Base-by-base conservation (phyloP, 1,140 invertebrate species). In the Oryctes rhinoceros region DNA sequence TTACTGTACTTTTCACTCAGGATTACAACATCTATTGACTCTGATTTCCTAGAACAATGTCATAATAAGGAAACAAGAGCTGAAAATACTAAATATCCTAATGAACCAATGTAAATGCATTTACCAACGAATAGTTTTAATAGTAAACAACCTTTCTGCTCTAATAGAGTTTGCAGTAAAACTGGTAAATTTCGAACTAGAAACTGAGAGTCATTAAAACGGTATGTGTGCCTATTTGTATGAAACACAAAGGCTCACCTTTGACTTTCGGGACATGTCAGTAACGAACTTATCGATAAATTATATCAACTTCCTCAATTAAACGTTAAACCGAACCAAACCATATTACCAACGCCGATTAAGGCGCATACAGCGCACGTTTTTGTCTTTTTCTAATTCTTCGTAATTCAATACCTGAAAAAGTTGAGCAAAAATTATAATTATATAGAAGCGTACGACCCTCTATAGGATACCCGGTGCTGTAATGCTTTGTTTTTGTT, bases 251-350 rank as follows among this genome's bases (percentile, higher is more conserved):
- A n/a, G 53, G 53, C 13, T 62, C 15, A 62, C 53, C 53, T 62
- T 62, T 62, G 53, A 62, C 53, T 62, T 62, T 62, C 53, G 53
- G 53, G 20, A 15, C 53, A 62, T 20, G 53, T 15, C 53, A 62
- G 53, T 62, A 62, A 62, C 13, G 53, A 62, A 62, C 7, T 20
- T 62, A 62, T 62, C 15, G 20, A n/a, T 62, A 20, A 62, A 62
- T 20, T n/a, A 62, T 62, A 62, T 62, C 53, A 62, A 62, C 53
- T 62, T 62, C 53, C 53, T 62, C 53, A 62, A 62, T 62, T 62
- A 62, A 62, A 18, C 53, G 53, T 20, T 62, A 62, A 62, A 62
- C 13, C 53, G 53, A 18, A 20, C 7, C 13, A n/a, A 62, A 62
- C 53, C 20, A 62, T 18, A 62, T 20, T 18, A 62, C 20, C 15